Base-by-base conservation (phyloP, 1,140 invertebrate species). In the Venustaconcha ellipsiformis region DNA sequence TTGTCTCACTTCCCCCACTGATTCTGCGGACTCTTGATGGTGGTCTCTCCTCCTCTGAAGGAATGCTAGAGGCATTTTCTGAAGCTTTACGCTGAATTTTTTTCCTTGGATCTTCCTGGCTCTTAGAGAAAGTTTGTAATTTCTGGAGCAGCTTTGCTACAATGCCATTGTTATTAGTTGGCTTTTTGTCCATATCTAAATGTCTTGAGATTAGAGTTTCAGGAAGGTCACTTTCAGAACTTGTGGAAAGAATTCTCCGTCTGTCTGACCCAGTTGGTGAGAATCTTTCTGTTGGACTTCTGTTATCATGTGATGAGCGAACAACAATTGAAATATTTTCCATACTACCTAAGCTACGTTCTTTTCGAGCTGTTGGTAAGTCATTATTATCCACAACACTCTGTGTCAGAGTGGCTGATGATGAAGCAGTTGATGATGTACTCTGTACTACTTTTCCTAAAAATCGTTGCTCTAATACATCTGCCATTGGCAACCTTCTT, bases 71-170 rank as follows among this genome's bases (percentile, higher is more conserved):
- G 37, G 8, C 37, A 48, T 11, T 48, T 48, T 48, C 37, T 48
- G 37, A 48, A 48, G 11, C 37, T 48, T 77, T 77, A n/a, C 67
- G 67, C 68, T 77, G 72, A n/a, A 65, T 79, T 64, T 82, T 79
- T 60, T 58, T 60, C 20, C 79, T 20, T 6, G 71, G 65, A 14
- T 77, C 75, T 66, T 80, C 82, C 58, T 80, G 76, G 26, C 78
- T 76, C 57, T 78, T 78, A 15, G 83, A 79, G 58, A 84, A 74
- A 15, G 59, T 77, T 60, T 83, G 76, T 56, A 84, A 71, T 67
- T 83, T 84, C 20, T 76, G 79, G 23, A 84, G 70, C 26, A 85
- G 74, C 59, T 79, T 77, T 59, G 77, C 69, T 15, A 74, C 78
- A 66, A 81, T 77, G 11, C 71, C 71, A 26, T 72, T 70, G 63